Percentiles rank a stretch among this genome's conserved stretches.
phyloP scores from a whole-genome alignment of 2,797 vertebrate species.

The Enteromius anoplus region DNA sequence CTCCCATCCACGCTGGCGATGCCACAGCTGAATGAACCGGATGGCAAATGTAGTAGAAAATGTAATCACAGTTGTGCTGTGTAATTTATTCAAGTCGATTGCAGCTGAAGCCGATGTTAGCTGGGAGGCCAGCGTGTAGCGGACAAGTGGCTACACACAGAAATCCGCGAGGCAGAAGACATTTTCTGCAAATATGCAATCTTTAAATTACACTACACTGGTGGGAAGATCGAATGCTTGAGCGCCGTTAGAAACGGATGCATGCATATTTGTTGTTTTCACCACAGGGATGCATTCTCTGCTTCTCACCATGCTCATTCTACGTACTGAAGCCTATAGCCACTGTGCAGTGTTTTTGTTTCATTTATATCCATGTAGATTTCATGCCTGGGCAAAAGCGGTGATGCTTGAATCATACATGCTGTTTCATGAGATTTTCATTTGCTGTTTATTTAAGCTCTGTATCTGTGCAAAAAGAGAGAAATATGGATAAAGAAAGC shows the following conservation, averaged over 20 bases:
- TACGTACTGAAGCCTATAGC: slow-evolving; percentile 4
- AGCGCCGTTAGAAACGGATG: slow-evolving; percentile 5
- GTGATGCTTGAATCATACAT: slow-evolving; percentile 16
- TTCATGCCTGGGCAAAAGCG: neutral
- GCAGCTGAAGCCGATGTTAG: slow-evolving; percentile 48
- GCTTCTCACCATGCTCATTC: slow-evolving; percentile 16
- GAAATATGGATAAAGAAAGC: slow-evolving; percentile 24
- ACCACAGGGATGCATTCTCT: slow-evolving; percentile 35
- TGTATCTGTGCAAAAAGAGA: slow-evolving; percentile 27
- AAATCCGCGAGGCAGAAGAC: slow-evolving; percentile 33
- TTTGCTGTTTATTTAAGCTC: slow-evolving; percentile 37
- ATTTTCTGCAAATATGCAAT: slow-evolving; percentile 36
- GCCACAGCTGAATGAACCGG: slow-evolving; percentile 51
- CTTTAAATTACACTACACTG: slow-evolving; percentile 13
- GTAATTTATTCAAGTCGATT: slow-evolving; percentile 56
- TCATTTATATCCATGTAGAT: neutral
- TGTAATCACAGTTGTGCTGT: slow-evolving; percentile 55
- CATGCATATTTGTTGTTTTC: slow-evolving; percentile 15
- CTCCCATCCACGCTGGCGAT: slow-evolving; percentile 27
- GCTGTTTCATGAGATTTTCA: slow-evolving; percentile 40
- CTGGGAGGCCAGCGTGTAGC: slow-evolving; percentile 30
- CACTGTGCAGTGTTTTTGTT: slow-evolving; percentile 18
- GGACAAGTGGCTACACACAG: slow-evolving; percentile 32
- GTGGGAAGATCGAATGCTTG: slow-evolving; percentile 6
- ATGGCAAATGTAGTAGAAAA: slow-evolving; percentile 58